Evolutionary conservation across 2,113 vertebrate genomes (phyloP).

Genomic region (Gobius niger): DNA sequence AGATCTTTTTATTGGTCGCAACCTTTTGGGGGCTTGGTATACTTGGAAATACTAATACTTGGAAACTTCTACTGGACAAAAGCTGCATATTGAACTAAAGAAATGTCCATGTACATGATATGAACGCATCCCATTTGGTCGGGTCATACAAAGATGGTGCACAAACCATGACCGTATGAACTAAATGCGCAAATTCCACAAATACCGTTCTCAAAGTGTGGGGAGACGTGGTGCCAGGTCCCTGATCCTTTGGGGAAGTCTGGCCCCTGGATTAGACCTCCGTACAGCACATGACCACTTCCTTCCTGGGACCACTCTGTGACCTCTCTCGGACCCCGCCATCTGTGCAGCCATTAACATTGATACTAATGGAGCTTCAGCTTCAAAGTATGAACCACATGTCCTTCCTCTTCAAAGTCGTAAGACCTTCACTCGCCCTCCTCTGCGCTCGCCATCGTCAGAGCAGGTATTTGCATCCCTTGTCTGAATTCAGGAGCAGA

Average conservation of each 20-base stretch:
- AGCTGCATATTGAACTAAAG: too few relatives aligned
- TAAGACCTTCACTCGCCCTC: too few relatives aligned
- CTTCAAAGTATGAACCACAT: neutral
- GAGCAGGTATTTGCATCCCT: neutral
- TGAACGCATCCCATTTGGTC: too few relatives aligned
- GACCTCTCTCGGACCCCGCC: neutral
- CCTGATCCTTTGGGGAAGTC: neutral
- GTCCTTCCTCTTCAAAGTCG: neutral
- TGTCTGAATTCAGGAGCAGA: too few relatives aligned
- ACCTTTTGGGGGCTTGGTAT: too few relatives aligned
- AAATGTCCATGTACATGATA: too few relatives aligned
- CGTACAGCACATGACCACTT: conserved; percentile 7
- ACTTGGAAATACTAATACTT: too few relatives aligned
- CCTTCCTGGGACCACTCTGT: neutral
- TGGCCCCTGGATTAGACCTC: neutral
- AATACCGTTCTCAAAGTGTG: neutral
- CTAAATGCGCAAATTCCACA: too few relatives aligned
- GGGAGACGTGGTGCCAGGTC: neutral
- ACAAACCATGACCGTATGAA: neutral
- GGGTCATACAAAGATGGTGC: too few relatives aligned
- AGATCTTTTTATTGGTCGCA: too few relatives aligned
- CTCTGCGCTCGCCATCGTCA: neutral
- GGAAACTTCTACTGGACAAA: too few relatives aligned
- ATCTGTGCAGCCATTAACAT: neutral
- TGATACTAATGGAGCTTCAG: neutral